Conservation (phyloP, 2,888 invertebrate species). For the Epirrhoe alternata region DNA sequence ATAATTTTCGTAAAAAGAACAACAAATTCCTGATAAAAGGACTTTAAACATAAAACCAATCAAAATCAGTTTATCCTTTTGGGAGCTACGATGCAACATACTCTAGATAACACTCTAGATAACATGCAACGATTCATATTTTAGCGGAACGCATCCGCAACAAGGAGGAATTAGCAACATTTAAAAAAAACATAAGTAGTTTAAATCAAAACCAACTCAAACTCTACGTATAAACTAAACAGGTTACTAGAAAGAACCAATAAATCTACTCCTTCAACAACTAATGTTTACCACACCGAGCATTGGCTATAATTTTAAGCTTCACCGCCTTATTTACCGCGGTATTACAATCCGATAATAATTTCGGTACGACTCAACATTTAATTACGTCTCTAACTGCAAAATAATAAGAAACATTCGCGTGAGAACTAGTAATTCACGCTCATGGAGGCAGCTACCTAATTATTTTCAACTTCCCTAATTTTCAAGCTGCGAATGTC, state of each 20-base stretch:
- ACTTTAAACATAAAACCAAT: no score
- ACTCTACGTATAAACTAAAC: not conserved
- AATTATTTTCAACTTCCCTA: constrained; percentile 70
- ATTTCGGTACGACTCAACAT: constrained; percentile 66
- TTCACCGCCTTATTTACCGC: constrained; percentile 40
- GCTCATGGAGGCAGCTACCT: constrained; percentile 64
- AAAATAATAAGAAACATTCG: constrained; percentile 77
- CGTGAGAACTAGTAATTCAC: constrained; percentile 73
- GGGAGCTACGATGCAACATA: no score
- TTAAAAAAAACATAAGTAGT: no score
- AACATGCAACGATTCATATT: no score
- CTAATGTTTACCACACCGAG: constrained; percentile 25
- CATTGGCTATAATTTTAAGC: constrained; percentile 40
- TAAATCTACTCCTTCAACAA: constrained; percentile 10
- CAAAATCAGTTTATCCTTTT: no score
- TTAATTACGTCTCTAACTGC: constrained; percentile 77
- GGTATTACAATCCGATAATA: constrained; percentile 61
- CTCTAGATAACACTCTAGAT: no score
- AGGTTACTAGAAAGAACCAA: constrained; percentile 1
- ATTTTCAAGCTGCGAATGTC: constrained; percentile 63
- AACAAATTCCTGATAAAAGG: no score
- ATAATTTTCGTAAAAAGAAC: no score
- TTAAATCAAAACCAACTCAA: not conserved
- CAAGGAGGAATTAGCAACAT: no score
- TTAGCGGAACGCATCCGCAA: no score